These are phyloP conservation scores for Chaenocephalus aceratus DNA, from an alignment of 2,113 vertebrate genomes.

Conservation along the genomic window DNA sequence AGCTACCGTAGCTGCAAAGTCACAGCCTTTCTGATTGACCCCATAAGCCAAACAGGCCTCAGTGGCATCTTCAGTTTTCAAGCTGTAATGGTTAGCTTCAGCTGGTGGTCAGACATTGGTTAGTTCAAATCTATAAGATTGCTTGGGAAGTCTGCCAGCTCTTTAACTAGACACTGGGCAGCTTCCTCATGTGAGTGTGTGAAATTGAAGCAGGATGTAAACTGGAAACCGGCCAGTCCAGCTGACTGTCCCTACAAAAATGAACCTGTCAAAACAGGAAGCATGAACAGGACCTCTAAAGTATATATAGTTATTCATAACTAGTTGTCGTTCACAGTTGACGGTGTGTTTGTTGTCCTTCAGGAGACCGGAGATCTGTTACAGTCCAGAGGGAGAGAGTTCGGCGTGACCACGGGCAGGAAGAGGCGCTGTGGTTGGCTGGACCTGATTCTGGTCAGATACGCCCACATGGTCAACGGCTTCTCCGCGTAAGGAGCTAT, in stretches of 20 bases:
- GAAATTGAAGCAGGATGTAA: background rate
- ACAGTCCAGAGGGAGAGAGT: slow-evolving; percentile 83
- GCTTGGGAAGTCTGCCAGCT: background rate
- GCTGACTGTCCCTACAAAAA: background rate
- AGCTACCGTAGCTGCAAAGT: no score
- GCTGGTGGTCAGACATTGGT: background rate
- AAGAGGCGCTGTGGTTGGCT: slow-evolving; percentile 92
- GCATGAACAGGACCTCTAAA: background rate
- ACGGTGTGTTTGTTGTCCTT: slow-evolving; percentile 1
- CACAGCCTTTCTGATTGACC: no score
- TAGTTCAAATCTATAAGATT: background rate
- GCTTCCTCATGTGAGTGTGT: background rate
- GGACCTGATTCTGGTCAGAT: slow-evolving; percentile 86
- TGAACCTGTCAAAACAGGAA: background rate
- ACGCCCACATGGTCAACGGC: slow-evolving; percentile 89
- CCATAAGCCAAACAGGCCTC: no score
- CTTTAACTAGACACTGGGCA: background rate
- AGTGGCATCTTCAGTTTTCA: no score
- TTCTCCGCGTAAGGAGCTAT: slow-evolving; percentile 84
- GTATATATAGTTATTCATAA: background rate
- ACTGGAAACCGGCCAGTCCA: background rate
- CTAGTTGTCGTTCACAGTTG: background rate
- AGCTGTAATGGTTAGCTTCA: no score
- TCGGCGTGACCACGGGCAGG: slow-evolving; percentile 88
- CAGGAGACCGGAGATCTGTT: slow-evolving; percentile 84